phyloP scores from a whole-genome alignment of 2,113 vertebrate genomes.

The Pseudorhombus dupliciocellatus region DNA sequence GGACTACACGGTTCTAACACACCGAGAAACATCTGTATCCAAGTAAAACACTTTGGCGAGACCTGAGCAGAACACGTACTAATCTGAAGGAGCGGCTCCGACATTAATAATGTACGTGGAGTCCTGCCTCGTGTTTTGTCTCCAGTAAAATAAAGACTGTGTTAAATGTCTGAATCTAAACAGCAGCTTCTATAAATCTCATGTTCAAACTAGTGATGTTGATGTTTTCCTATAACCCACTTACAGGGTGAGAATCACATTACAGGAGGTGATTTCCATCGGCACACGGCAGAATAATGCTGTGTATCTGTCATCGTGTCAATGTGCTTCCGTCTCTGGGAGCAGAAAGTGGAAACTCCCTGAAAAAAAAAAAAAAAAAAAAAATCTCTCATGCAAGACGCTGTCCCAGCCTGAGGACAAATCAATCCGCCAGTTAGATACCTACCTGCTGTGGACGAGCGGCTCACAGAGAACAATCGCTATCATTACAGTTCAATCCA shows the following conservation, averaged over 20 bases:
- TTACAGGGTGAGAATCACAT: constrained; percentile 33
- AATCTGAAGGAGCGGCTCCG: not conserved
- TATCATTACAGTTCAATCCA: constrained; percentile 45
- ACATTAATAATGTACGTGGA: no score
- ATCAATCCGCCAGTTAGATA: constrained; percentile 44
- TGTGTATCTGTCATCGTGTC: constrained; percentile 27
- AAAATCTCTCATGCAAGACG: constrained; percentile 37
- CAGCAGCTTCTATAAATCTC: not conserved
- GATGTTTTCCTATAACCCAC: constrained; percentile 33
- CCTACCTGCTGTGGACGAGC: constrained; percentile 27
- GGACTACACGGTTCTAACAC: not conserved
- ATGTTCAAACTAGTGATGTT: not conserved
- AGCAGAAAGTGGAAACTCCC: constrained; percentile 8
- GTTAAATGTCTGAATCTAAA: not conserved
- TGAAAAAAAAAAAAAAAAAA: constrained; percentile 40
- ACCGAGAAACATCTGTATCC: constrained; percentile 4
- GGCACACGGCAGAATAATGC: constrained; percentile 26
- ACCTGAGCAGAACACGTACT: not conserved
- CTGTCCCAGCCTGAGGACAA: constrained; percentile 33
- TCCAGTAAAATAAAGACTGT: no score
- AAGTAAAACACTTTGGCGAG: not conserved
- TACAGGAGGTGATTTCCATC: constrained; percentile 36
- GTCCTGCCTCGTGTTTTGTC: no score
- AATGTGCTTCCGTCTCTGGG: not conserved
- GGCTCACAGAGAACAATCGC: constrained; percentile 36